Evolutionary conservation across 2,113 vertebrate genomes (phyloP).

Genomic region (Actenoides hombroni): DNA sequence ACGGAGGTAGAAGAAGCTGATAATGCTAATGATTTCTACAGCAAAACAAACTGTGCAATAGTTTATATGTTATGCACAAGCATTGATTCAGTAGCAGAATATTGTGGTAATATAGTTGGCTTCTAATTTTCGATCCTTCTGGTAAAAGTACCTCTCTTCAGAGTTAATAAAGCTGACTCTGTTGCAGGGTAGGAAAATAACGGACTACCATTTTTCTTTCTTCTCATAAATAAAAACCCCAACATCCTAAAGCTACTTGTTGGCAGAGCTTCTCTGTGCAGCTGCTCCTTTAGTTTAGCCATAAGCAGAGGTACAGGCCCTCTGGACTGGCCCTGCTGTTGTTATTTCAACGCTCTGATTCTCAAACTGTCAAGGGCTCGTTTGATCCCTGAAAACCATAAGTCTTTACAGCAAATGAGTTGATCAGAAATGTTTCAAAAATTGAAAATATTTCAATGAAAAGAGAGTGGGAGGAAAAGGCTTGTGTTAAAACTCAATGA

Average conservation of each 20-base stretch:
- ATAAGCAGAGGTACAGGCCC: background rate
- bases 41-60: background rate
- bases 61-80: background rate
- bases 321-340: background rate
- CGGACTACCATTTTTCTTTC: background rate
- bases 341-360: background rate
- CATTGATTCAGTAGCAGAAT: background rate
- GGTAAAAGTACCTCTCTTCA: conserved; percentile 58
- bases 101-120: background rate
- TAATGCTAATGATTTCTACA: background rate
- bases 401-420: background rate
- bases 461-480: accelerated
- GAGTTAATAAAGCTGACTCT: conserved; percentile 33
- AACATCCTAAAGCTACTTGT: background rate
- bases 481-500: background rate
- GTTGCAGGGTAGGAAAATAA: conserved; percentile 16
- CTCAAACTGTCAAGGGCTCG: background rate
- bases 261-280: conserved; percentile 4
- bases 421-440: background rate
- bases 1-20: background rate
- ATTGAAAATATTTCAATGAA: background rate
- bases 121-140: conserved; percentile 34
- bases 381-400: background rate
- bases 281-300: background rate
- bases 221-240: background rate